These are phyloP conservation scores for Clusia tigrina DNA, from an alignment of 2,888 invertebrate species.

Conservation along the genomic window DNA sequence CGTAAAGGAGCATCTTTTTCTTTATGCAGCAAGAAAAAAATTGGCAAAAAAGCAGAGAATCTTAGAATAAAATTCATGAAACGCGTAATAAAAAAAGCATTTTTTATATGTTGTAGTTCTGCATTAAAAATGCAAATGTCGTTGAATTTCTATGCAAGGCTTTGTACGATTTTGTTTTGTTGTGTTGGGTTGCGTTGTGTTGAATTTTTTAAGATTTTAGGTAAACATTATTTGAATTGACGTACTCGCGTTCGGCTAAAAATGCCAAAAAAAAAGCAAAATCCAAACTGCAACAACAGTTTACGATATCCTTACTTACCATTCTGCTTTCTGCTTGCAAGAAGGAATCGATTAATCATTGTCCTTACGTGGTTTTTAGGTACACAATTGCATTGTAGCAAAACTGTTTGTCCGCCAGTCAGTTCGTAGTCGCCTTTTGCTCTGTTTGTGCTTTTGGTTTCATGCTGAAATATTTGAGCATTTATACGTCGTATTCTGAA, in stretches of 20 bases:
- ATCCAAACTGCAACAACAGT: constrained; percentile 6
- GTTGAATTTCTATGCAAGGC: constrained; percentile 40
- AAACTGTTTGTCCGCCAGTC: no score
- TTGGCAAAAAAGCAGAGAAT: constrained; percentile 27
- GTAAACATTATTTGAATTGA: constrained; percentile 47
- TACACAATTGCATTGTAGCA: constrained; percentile 16
- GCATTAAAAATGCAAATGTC: constrained; percentile 62
- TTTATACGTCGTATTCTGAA: no score
- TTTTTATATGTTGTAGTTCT: constrained; percentile 43
- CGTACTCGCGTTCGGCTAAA: not conserved
- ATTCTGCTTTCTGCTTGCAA: no score
- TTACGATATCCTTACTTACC: constrained; percentile 3
- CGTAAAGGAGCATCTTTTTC: constrained; percentile 29
- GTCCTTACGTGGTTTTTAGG: constrained; percentile 25
- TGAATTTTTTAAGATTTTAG: constrained; percentile 51
- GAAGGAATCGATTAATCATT: constrained; percentile 40
- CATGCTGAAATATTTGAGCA: no score
- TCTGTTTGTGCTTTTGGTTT: no score
- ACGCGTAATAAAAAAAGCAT: constrained; percentile 45
- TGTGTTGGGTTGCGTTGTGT: constrained; percentile 26
- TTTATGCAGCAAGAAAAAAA: not conserved
- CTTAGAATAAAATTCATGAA: constrained; percentile 41
- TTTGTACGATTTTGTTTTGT: constrained; percentile 2
- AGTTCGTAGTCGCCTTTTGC: no score
- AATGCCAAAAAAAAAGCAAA: not conserved